Evolutionary conservation across 2,797 vertebrate species (phyloP).

Genomic region (Pachyuromys duprasi): DNA sequence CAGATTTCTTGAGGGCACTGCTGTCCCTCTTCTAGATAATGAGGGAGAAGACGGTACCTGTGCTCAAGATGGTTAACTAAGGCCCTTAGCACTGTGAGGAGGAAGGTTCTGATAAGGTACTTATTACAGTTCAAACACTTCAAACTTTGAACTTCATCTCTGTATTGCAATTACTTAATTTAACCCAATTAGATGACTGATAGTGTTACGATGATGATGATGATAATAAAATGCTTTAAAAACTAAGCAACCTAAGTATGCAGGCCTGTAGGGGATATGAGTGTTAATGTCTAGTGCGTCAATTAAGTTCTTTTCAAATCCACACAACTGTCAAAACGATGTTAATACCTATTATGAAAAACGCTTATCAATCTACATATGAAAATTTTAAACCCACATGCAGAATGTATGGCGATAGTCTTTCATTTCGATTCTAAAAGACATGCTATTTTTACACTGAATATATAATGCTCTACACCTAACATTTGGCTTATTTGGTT

Average conservation of each 20-base stretch:
- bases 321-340: not conserved
- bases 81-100: not conserved
- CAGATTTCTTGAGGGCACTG: no score
- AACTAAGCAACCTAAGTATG: not conserved
- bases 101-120: not conserved
- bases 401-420: no score
- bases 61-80: not conserved
- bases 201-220: not conserved
- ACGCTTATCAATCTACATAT: not conserved
- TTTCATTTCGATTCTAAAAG: not conserved
- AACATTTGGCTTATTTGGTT: not conserved
- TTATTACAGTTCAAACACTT: not conserved
- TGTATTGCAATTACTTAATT: not conserved
- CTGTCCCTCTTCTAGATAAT: not conserved
- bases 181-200: not conserved
- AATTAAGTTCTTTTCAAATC: not conserved
- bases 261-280: not conserved
- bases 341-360: not conserved
- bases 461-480: not conserved
- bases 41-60: not conserved
- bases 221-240: not conserved
- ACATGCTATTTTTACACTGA: not conserved
- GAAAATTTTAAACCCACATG: not conserved
- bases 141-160: not conserved
- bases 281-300: not conserved